phyloP scores from a whole-genome alignment of 2,113 vertebrate genomes.

The Catharus bicknelli region DNA sequence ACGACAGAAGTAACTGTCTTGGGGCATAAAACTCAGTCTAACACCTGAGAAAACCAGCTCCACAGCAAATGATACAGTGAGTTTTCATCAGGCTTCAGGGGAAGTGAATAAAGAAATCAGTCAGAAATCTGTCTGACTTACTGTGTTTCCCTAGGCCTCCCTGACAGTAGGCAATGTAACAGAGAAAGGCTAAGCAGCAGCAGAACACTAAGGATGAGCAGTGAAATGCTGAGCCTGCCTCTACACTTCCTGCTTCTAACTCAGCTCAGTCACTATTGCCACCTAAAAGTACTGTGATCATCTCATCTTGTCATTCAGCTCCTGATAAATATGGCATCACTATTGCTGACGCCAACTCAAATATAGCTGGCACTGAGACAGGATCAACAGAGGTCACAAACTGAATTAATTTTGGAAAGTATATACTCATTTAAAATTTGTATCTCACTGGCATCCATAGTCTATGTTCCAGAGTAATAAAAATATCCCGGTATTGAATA shows the following conservation, averaged over 20 bases:
- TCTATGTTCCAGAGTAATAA: neutral
- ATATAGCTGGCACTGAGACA: neutral
- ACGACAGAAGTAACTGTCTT: neutral
- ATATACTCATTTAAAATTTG: neutral
- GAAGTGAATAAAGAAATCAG: neutral
- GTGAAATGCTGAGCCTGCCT: neutral
- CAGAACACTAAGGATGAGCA: neutral
- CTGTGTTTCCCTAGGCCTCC: neutral
- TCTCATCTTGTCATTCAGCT: neutral
- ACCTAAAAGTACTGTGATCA: neutral
- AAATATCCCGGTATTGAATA: neutral
- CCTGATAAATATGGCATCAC: neutral
- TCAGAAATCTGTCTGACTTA: neutral
- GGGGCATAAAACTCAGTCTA: neutral
- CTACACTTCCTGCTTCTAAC: neutral
- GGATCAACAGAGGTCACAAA: neutral
- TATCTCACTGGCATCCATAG: neutral
- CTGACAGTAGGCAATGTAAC: neutral
- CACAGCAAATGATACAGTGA: neutral
- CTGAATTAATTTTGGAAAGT: neutral
- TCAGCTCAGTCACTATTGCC: neutral
- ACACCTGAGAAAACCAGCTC: neutral
- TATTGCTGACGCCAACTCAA: slow-evolving; percentile 10
- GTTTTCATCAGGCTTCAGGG: neutral
- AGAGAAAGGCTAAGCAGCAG: neutral